These are phyloP conservation scores for Crossoptilon crossoptilon DNA, from an alignment of 2,797 vertebrate genomes.

Conservation along the genomic window DNA sequence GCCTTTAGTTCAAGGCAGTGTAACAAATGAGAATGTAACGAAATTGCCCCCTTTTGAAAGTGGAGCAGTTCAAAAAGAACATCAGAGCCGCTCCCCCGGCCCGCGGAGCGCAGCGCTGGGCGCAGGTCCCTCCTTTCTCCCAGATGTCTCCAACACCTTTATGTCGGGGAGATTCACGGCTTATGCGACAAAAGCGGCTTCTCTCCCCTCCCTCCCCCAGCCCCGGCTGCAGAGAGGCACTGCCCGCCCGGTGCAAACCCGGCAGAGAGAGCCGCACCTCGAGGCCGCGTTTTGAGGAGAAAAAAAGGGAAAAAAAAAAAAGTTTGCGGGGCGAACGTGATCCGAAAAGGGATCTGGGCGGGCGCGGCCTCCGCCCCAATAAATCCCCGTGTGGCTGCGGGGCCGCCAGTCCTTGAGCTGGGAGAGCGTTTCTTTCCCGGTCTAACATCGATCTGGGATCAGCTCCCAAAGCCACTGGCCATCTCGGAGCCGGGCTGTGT, in stretches of 20 bases:
- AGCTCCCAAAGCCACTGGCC: slow-evolving; percentile 76
- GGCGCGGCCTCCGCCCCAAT: not conserved
- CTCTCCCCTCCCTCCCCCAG: slow-evolving; percentile 33
- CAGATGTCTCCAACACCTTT: slow-evolving; percentile 62
- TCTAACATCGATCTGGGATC: slow-evolving; percentile 78
- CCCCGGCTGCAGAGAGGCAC: slow-evolving; percentile 20
- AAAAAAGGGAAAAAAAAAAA: not conserved
- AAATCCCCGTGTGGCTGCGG: not conserved
- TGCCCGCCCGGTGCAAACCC: not conserved
- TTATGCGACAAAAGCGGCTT: slow-evolving; percentile 61
- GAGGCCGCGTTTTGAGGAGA: not conserved
- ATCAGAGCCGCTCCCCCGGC: slow-evolving; percentile 66
- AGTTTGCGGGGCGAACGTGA: not conserved
- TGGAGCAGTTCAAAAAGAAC: slow-evolving; percentile 77
- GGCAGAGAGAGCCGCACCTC: not conserved
- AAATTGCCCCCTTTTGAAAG: slow-evolving; percentile 80
- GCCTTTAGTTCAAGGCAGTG: slow-evolving; percentile 82
- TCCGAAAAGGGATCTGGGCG: no score
- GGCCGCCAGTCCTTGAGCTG: not conserved
- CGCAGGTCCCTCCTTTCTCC: slow-evolving; percentile 45
- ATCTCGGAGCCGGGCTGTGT: slow-evolving; percentile 74
- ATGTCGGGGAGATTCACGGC: slow-evolving; percentile 72
- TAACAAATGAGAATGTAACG: slow-evolving; percentile 84
- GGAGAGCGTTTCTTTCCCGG: slow-evolving; percentile 68
- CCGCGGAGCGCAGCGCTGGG: slow-evolving; percentile 23